Percentiles rank a stretch among this genome's conserved stretches.
Conservation (phyloP, 2,113 vertebrate species). For the Struthio camelus region DNA sequence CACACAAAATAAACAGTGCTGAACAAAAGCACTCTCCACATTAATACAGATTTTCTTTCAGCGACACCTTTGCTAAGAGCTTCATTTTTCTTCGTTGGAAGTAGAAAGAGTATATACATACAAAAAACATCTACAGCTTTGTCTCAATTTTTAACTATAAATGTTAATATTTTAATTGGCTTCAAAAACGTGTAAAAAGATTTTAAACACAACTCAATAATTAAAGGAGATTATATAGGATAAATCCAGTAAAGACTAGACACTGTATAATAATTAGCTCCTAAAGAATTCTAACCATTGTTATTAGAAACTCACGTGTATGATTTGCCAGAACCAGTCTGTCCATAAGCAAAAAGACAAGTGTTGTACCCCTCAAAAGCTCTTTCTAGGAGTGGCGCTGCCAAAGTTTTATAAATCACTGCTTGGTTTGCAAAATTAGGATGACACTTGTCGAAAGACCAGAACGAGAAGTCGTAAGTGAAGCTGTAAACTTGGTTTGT, state of each 20-base stretch:
- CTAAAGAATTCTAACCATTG: background rate
- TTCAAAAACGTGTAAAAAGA: background rate
- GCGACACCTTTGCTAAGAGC: background rate
- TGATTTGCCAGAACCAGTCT: slow-evolving; percentile 97
- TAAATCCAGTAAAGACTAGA: too few relatives aligned
- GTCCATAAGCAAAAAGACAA: slow-evolving; percentile 95
- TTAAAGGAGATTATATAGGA: too few relatives aligned
- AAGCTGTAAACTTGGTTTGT: slow-evolving; percentile 86
- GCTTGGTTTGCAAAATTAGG: slow-evolving; percentile 83
- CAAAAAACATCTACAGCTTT: background rate
- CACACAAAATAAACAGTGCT: background rate
- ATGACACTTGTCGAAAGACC: slow-evolving; percentile 84
- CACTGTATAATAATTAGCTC: background rate
- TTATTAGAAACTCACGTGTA: slow-evolving; percentile 86
- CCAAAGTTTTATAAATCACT: slow-evolving; percentile 83
- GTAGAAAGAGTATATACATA: background rate
- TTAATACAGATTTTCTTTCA: background rate
- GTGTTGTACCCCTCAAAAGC: slow-evolving; percentile 94
- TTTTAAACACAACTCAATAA: background rate
- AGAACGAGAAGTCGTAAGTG: slow-evolving; percentile 87
- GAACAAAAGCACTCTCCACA: background rate
- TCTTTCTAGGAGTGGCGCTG: slow-evolving; percentile 84
- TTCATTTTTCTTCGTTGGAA: background rate
- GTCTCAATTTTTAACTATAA: background rate
- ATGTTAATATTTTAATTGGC: background rate